Percentiles rank a stretch among this genome's conserved stretches.
Evolutionary conservation across 2,113 vertebrate species (phyloP).

Genomic region (Aramus guarauna): DNA sequence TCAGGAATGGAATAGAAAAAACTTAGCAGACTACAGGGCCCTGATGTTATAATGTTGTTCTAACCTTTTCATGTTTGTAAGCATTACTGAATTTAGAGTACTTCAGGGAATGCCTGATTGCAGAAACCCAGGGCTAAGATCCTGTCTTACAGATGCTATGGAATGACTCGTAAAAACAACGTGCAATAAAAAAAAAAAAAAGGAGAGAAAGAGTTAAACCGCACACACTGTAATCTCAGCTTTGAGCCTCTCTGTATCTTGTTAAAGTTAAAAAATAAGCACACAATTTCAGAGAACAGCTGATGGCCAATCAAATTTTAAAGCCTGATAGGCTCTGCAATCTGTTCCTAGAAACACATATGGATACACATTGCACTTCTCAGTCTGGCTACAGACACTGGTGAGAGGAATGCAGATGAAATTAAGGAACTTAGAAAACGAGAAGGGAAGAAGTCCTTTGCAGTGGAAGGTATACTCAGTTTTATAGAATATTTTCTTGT

Average conservation of each 20-base stretch:
- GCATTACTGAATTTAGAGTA: neutral
- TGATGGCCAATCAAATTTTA: neutral
- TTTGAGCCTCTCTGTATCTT: neutral
- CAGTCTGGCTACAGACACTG: neutral
- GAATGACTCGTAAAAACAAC: neutral
- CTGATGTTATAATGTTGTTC: neutral
- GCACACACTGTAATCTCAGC: neutral
- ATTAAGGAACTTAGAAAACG: conserved; percentile 26
- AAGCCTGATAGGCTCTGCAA: neutral
- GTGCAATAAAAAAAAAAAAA: neutral
- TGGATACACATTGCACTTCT: neutral
- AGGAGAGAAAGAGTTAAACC: neutral
- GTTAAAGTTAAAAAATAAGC: neutral
- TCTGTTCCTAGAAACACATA: conserved; percentile 30
- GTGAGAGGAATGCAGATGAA: conserved; percentile 45
- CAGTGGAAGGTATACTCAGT: neutral
- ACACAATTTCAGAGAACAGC: neutral
- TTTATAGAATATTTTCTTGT: neutral
- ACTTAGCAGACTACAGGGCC: neutral
- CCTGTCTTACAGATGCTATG: neutral
- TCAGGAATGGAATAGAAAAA: neutral
- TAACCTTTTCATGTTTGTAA: neutral
- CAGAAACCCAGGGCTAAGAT: neutral
- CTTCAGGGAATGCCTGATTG: neutral
- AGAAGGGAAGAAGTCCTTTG: neutral